phyloP scores from a whole-genome alignment of 23 tunicate genomes.

The Ciona savignyi region DNA sequence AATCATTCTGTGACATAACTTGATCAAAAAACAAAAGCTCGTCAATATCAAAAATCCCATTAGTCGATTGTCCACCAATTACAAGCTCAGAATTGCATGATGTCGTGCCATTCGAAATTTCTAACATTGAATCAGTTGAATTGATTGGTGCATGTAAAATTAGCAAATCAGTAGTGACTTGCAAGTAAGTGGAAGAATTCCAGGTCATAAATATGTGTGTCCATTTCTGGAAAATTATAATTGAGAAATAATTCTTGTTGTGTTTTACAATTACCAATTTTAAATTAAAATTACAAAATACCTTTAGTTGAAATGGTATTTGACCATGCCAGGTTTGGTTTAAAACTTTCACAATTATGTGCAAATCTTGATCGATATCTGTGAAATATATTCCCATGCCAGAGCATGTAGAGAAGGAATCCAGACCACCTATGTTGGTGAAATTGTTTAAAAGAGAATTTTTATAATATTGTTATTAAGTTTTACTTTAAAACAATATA shows the following conservation, averaged over 20 bases:
- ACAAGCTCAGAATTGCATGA: not conserved
- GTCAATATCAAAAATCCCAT: slow-evolving; percentile 32
- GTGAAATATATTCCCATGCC: not conserved
- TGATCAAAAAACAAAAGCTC: slow-evolving; percentile 6
- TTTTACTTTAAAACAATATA: no score
- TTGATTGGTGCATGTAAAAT: no score
- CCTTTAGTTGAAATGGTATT: not conserved
- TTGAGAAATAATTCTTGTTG: not conserved
- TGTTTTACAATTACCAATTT: not conserved
- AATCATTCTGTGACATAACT: not conserved
- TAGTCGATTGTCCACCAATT: not conserved
- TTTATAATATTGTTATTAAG: no score
- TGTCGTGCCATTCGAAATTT: not conserved
- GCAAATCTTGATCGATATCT: not conserved
- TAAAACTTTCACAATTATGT: not conserved
- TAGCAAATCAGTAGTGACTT: not conserved
- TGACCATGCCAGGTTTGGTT: not conserved
- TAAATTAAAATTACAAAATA: not conserved
- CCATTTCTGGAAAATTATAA: slow-evolving; percentile 41
- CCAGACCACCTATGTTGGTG: not conserved
- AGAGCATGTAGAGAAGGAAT: not conserved
- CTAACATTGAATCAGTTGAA: not conserved
- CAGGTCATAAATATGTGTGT: slow-evolving; percentile 22
- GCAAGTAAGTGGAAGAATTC: slow-evolving; percentile 3
- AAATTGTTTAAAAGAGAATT: no score